Percentiles rank a stretch among this genome's conserved stretches.
These are phyloP conservation scores for Chrysodeixis includens DNA, from an alignment of 2,888 invertebrate genomes.

Conservation along the genomic window DNA sequence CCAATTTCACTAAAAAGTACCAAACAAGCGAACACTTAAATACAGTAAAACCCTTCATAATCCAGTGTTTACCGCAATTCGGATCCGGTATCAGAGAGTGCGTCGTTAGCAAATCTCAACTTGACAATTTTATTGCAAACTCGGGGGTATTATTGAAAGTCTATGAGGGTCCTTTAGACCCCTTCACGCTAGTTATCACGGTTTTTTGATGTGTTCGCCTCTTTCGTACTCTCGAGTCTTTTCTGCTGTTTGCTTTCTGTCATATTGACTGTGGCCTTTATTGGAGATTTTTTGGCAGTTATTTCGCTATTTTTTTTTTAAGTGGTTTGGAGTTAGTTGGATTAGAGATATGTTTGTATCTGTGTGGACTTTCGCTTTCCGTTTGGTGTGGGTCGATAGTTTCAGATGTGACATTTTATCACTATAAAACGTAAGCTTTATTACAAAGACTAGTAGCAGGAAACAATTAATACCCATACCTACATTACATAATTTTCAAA, in stretches of 20 bases:
- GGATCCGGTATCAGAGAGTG: conserved; percentile 68
- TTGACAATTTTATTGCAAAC: conserved; percentile 84
- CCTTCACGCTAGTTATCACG: conserved; percentile 86
- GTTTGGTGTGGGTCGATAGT: too few relatives aligned
- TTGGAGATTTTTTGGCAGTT: conserved; percentile 27
- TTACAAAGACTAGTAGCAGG: too few relatives aligned
- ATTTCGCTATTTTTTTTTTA: conserved; percentile 18
- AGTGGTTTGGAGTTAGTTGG: not conserved
- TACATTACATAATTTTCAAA: too few relatives aligned
- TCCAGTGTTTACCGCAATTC: conserved; percentile 54
- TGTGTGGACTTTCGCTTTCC: too few relatives aligned
- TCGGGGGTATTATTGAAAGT: conserved; percentile 77
- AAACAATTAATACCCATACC: too few relatives aligned
- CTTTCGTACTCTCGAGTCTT: conserved; percentile 71
- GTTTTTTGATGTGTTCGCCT: conserved; percentile 82
- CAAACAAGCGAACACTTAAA: conserved; percentile 26
- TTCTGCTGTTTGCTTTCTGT: conserved; percentile 60
- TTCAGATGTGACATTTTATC: too few relatives aligned
- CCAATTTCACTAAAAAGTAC: not conserved
- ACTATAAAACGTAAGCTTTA: too few relatives aligned
- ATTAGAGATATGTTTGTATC: not conserved
- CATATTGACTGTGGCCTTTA: conserved; percentile 48
- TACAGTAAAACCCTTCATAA: conserved; percentile 42
- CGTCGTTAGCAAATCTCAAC: conserved; percentile 84
- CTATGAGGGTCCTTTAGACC: conserved; percentile 66